A percentile compares a stretch with the other conserved stretches of the same genome.
phyloP scores from a whole-genome alignment of 2,113 vertebrate genomes.

The Urocolius indicus region DNA sequence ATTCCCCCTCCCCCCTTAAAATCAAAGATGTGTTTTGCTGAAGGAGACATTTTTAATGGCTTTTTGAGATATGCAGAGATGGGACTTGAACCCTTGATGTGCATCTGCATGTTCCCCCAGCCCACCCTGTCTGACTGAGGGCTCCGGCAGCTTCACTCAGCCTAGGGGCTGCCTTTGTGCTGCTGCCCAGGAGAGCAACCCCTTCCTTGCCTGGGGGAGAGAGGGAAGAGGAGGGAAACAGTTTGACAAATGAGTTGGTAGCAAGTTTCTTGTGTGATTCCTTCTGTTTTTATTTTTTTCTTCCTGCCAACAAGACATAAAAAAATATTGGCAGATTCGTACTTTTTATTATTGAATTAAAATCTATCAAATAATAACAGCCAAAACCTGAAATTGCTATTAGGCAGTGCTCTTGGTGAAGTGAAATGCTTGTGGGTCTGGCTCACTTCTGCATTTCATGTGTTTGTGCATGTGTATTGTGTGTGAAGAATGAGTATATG shows the following conservation, averaged over 20 bases:
- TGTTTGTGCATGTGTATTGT: not conserved
- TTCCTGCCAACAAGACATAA: not conserved
- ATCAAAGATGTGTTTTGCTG: not conserved
- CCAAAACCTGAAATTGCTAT: conserved; percentile 4
- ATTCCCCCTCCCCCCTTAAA: not conserved
- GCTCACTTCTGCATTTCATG: not conserved
- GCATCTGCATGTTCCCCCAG: not conserved
- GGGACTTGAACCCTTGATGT: not conserved
- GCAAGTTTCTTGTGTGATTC: not conserved
- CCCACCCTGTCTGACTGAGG: not conserved
- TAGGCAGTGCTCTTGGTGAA: not conserved
- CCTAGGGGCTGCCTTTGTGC: not conserved
- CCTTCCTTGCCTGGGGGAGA: not conserved
- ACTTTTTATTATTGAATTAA: conserved; percentile 53
- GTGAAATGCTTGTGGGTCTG: conserved; percentile 12
- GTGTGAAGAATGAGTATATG: not conserved
- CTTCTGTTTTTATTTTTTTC: not conserved
- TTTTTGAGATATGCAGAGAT: not conserved
- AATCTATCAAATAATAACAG: conserved; percentile 19
- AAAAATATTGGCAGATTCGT: not conserved
- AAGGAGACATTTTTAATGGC: not conserved
- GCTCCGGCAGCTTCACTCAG: not conserved
- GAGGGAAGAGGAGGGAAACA: not conserved
- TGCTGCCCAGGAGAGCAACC: not conserved
- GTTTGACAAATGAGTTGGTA: not conserved